Evolutionary conservation across 2,797 vertebrate species (phyloP).

Genomic region (Philypnodon macrostomus): DNA sequence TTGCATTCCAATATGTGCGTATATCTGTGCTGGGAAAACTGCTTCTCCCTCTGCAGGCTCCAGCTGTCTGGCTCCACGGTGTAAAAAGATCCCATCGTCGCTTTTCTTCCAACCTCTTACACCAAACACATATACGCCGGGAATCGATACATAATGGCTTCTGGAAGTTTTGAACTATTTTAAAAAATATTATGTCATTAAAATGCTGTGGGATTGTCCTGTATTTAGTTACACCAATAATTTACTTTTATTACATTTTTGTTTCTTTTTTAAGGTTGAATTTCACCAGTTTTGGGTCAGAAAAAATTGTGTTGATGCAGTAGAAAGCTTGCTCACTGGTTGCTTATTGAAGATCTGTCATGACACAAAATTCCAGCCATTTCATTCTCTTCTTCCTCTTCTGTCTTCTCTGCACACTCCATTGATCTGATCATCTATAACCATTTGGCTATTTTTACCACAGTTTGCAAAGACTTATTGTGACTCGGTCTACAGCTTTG

Average conservation of each 20-base stretch:
- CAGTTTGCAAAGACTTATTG: slow-evolving; percentile 33
- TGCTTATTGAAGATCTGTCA: slow-evolving; percentile 61
- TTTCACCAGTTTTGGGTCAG: slow-evolving; percentile 22
- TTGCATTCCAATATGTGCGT: slow-evolving; percentile 65
- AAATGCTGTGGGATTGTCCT: slow-evolving; percentile 23
- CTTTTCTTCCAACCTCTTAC: slow-evolving; percentile 64
- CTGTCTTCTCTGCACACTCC: slow-evolving; percentile 14
- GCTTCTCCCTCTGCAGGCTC: slow-evolving; percentile 65
- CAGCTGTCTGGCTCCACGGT: slow-evolving; percentile 75
- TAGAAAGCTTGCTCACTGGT: slow-evolving; percentile 38
- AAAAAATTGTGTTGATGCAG: slow-evolving; percentile 26
- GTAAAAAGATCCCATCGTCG: slow-evolving; percentile 75
- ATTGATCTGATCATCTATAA: slow-evolving; percentile 56
- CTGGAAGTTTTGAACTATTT: slow-evolving; percentile 58
- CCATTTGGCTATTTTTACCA: slow-evolving; percentile 57
- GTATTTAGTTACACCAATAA: slow-evolving; percentile 1
- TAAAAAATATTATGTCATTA: slow-evolving; percentile 47
- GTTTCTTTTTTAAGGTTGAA: background rate
- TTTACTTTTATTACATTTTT: slow-evolving; percentile 2
- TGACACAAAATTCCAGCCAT: slow-evolving; percentile 56
- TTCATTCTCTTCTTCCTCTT: slow-evolving; percentile 43
- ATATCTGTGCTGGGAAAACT: slow-evolving; percentile 74
- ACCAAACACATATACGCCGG: slow-evolving; percentile 56
- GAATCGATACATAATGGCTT: slow-evolving; percentile 64
- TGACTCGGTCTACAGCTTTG: slow-evolving; percentile 36